Percentiles rank a stretch among this genome's conserved stretches.
phyloP scores from a whole-genome alignment of 2,113 vertebrate genomes.

The Corvus moneduloides region DNA sequence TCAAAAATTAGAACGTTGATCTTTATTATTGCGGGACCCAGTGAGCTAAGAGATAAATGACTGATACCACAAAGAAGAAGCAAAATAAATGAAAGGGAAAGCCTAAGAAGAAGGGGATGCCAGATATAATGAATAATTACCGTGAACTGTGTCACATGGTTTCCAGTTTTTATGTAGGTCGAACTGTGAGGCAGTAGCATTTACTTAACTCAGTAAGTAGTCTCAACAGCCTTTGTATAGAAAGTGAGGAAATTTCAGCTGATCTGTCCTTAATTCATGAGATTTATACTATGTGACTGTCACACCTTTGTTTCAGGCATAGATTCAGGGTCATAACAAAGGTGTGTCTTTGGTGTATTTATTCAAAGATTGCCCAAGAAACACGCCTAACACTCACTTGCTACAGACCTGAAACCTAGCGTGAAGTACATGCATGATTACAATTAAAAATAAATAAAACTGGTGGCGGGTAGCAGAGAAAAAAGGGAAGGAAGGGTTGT shows the following conservation, averaged over 20 bases:
- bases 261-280: background rate
- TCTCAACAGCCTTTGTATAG: background rate
- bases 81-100: background rate
- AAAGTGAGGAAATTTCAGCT: background rate
- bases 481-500: background rate
- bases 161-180: background rate
- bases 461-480: background rate
- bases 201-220: background rate
- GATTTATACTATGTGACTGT: background rate
- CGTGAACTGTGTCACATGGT: background rate
- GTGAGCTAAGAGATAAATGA: background rate
- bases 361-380: background rate
- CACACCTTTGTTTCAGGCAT: background rate
- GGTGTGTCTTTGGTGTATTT: background rate
- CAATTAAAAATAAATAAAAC: slow-evolving; percentile 3
- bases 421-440: background rate
- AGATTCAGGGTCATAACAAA: background rate
- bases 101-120: background rate
- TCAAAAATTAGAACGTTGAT: background rate
- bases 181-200: background rate
- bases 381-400: background rate
- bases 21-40: background rate
- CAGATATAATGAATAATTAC: background rate
- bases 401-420: background rate
- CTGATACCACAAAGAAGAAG: background rate